Base-by-base conservation (phyloP, 2,888 invertebrate genomes). In the Plebejus anna region DNA sequence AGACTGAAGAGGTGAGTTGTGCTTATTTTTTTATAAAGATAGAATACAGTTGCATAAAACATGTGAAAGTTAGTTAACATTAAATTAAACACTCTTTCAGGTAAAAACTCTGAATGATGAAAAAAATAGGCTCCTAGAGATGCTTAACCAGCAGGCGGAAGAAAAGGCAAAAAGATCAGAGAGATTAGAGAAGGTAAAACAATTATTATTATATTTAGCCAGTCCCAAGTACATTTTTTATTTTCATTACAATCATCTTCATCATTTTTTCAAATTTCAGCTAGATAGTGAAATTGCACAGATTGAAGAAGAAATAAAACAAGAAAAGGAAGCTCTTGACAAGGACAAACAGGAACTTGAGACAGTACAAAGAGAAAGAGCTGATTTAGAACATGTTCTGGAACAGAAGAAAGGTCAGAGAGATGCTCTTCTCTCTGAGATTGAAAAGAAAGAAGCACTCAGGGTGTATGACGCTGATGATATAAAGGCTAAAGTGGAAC, bases 391-490 rank as follows among this genome's bases (percentile, higher is more conserved):
- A n/a, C 80, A 86, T 22, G 51, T 87, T 9, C 59, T 89, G 0
- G 91, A 92, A 57, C 90, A 92, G 78, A 91, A 90, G 80, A 89
- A 83, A 78, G 81, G 82, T 1, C 86, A 89, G 0, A 82, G 84
- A n/a, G 92, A 92, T 75, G 84, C 85, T 0, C 32, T 91, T 3
- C 38, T 88, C 16, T 84, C 86, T 0, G 91, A 92, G 76, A 84
- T 90, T 1, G 87, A 86, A 0, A 84, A 88, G 38, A 89, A 87
- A 66, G 85, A 82, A 78, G 88, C 89, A 1, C 78, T 89, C 1
- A 87, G 90, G 75, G 93, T 94, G 0, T 88, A 89, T 70, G 91
- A 93, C 77, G 91, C 89, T 0, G 90, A 92, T 0, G 93, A 92
- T 78, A 87, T 92, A 1, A 84, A 82, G 73, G 83, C 86, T 0